Conservation (phyloP, 2,888 invertebrate genomes). For the Euplexia lucipara region DNA sequence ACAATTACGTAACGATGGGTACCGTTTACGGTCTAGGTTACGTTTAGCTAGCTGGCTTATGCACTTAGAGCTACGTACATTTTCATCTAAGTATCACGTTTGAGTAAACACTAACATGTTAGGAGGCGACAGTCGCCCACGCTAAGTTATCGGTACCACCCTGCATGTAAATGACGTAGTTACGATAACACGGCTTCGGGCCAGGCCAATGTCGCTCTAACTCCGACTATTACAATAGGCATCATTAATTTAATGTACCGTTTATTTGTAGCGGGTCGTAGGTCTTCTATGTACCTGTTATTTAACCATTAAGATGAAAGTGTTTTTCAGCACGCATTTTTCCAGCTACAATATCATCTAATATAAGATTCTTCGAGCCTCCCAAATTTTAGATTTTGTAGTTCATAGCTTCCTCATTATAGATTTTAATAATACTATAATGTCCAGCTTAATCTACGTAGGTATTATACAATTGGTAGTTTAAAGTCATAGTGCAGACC, state of each 20-base stretch:
- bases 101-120: slow-evolving; percentile 55
- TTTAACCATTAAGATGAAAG: slow-evolving; percentile 2
- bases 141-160: slow-evolving; percentile 82
- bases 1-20: slow-evolving; percentile 42
- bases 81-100: slow-evolving; percentile 50
- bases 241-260: slow-evolving; percentile 37
- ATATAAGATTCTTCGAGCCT: neutral
- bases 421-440: too few relatives aligned
- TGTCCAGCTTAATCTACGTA: too few relatives aligned
- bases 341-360: neutral
- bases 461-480: too few relatives aligned
- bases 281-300: slow-evolving; percentile 28
- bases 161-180: slow-evolving; percentile 86
- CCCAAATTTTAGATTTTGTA: neutral
- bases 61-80: slow-evolving; percentile 36
- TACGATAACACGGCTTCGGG: slow-evolving; percentile 65
- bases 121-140: slow-evolving; percentile 75
- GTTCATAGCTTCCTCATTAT: too few relatives aligned
- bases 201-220: slow-evolving; percentile 58
- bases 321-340: neutral
- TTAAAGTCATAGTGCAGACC: too few relatives aligned
- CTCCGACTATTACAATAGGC: slow-evolving; percentile 36
- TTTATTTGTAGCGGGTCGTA: slow-evolving; percentile 18
- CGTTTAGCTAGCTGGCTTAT: slow-evolving; percentile 19
- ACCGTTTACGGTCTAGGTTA: slow-evolving; percentile 25